phyloP scores from a whole-genome alignment of 1,140 invertebrate species.

The Trichoplusia ni region DNA sequence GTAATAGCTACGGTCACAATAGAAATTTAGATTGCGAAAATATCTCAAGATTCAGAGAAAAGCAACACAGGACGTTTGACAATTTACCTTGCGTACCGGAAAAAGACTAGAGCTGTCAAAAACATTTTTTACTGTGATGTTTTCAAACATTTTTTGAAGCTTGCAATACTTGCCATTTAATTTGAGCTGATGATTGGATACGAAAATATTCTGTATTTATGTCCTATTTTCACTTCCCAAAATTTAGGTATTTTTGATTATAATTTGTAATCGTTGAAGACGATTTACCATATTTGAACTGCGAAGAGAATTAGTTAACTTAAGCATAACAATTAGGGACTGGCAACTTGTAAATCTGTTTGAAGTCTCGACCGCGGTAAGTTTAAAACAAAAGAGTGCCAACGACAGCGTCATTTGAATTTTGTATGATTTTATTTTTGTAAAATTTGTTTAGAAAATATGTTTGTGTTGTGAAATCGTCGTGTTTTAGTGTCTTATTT shows the following conservation, averaged over 20 bases:
- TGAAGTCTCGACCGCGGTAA: background rate
- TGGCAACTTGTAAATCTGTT: constrained; percentile 13
- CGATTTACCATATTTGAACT: no score
- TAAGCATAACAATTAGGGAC: background rate
- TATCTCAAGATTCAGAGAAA: constrained; percentile 64
- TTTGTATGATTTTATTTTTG: constrained; percentile 34
- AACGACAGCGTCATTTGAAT: constrained; percentile 38
- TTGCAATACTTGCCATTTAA: constrained; percentile 6
- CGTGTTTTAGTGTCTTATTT: constrained; percentile 40
- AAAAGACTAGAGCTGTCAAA: constrained; percentile 65
- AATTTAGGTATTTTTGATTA: no score
- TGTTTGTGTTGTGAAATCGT: constrained; percentile 48
- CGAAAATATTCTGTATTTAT: no score
- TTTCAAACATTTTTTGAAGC: background rate
- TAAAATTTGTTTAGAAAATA: constrained; percentile 44
- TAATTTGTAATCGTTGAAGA: no score
- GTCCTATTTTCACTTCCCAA: no score
- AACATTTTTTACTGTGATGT: constrained; percentile 32
- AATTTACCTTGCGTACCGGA: constrained; percentile 78
- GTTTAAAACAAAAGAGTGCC: constrained; percentile 47
- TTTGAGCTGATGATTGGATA: no score
- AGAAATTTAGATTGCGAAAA: constrained; percentile 59
- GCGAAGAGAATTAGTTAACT: background rate
- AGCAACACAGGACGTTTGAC: constrained; percentile 62
- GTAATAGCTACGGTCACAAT: constrained; percentile 36